A percentile compares a stretch with the other conserved stretches of the same genome.
phyloP scores from a whole-genome alignment of 2,113 vertebrate species.

The Ochotona princeps region DNA sequence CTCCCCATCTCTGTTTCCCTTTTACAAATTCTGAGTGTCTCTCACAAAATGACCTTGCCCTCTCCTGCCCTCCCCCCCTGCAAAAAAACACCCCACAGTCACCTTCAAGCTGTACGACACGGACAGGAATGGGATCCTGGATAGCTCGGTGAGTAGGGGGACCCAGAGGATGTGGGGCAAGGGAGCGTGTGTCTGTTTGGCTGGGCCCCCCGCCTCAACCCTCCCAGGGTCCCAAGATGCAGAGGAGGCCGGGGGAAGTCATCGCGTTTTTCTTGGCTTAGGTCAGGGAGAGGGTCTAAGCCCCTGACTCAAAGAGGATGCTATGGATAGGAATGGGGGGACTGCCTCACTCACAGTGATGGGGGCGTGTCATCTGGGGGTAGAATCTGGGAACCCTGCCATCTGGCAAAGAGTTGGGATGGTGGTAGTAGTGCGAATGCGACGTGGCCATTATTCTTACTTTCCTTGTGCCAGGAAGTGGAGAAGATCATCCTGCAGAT shows the following conservation, averaged over 20 bases:
- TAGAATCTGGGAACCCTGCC: not conserved
- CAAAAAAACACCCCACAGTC: constrained; percentile 82
- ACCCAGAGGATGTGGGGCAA: constrained; percentile 32
- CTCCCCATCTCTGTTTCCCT: constrained; percentile 33
- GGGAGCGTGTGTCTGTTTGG: constrained; percentile 52
- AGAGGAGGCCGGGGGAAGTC: constrained; percentile 36
- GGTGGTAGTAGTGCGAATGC: not conserved
- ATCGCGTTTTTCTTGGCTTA: not conserved
- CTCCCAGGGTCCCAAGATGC: constrained; percentile 44
- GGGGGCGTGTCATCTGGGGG: not conserved
- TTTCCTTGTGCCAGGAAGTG: constrained; percentile 89
- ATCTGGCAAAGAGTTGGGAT: constrained; percentile 26
- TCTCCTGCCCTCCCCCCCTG: not conserved
- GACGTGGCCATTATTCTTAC: constrained; percentile 47
- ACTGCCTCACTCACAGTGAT: not conserved
- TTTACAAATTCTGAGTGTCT: constrained; percentile 51
- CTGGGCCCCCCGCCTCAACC: constrained; percentile 10
- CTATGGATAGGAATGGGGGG: constrained; percentile 11
- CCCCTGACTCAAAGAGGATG: constrained; percentile 24
- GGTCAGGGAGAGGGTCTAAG: constrained; percentile 44
- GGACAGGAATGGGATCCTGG: constrained; percentile 93
- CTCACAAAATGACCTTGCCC: constrained; percentile 67
- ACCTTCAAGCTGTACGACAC: constrained; percentile 96
- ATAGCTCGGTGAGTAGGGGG: constrained; percentile 91
- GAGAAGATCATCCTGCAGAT: constrained; percentile 94